phyloP scores from a whole-genome alignment of 2,797 vertebrate species.

The Rhinella marina region DNA sequence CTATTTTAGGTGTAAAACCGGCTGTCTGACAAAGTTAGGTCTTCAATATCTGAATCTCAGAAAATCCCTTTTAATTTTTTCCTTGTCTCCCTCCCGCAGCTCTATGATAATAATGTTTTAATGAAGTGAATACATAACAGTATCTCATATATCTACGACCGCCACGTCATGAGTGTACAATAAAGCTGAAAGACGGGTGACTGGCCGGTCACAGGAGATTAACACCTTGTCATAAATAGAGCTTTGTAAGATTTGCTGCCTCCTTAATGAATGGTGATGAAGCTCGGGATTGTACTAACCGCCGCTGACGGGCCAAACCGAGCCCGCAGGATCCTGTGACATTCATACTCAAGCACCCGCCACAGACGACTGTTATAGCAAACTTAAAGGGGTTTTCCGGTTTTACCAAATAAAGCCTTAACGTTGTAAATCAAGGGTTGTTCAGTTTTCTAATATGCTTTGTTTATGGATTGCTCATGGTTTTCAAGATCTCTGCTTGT shows the following conservation, averaged over 20 bases:
- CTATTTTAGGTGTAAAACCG: no score
- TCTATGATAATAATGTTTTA: not conserved
- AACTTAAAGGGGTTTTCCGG: not conserved
- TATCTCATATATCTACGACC: not conserved
- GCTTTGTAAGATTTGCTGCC: slow-evolving; percentile 19
- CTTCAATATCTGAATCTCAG: no score
- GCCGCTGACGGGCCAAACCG: not conserved
- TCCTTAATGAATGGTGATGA: slow-evolving; percentile 13
- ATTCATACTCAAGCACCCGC: not conserved
- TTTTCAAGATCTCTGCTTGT: not conserved
- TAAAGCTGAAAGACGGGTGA: not conserved
- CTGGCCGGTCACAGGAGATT: slow-evolving; percentile 18
- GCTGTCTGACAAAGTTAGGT: no score
- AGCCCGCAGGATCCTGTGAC: not conserved
- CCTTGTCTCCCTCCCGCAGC: no score
- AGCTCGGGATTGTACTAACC: not conserved
- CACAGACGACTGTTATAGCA: not conserved
- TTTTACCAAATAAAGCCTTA: no score
- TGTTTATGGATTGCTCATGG: not conserved
- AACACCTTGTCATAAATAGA: slow-evolving; percentile 38
- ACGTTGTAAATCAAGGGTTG: no score
- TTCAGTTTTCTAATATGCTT: not conserved
- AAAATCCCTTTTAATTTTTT: no score
- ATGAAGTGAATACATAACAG: not conserved
- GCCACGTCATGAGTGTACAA: not conserved